phyloP scores from a whole-genome alignment of 2,113 vertebrate species.

The human region DNA sequence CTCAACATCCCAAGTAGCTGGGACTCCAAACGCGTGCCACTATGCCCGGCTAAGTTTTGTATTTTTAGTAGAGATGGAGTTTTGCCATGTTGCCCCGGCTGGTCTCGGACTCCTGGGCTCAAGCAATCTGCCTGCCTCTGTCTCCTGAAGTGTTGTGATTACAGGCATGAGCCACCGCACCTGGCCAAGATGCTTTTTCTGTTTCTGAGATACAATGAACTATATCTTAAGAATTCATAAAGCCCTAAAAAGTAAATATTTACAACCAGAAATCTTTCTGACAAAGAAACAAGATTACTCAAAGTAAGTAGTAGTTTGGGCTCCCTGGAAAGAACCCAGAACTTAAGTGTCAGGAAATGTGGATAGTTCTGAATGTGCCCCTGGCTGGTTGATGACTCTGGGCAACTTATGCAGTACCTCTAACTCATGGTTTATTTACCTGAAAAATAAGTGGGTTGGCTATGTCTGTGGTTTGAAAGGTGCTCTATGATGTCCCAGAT shows the following conservation, averaged over 20 bases:
- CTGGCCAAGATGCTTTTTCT: background rate
- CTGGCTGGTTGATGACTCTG: background rate
- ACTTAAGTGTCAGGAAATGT: background rate
- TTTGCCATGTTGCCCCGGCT: too few relatives aligned
- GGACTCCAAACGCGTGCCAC: too few relatives aligned
- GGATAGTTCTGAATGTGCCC: background rate
- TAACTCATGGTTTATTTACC: background rate
- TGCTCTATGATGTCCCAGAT: background rate
- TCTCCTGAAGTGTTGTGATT: too few relatives aligned
- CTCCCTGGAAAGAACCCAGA: background rate
- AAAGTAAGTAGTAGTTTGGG: background rate
- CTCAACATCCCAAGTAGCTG: too few relatives aligned
- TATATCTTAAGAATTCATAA: conserved; percentile 48
- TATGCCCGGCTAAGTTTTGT: too few relatives aligned
- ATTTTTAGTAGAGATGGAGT: too few relatives aligned
- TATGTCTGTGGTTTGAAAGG: background rate
- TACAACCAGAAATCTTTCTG: conserved; percentile 40
- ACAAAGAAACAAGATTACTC: background rate
- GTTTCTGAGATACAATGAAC: conserved; percentile 36
- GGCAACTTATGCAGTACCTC: background rate
- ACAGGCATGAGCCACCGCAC: too few relatives aligned
- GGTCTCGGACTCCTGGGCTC: too few relatives aligned
- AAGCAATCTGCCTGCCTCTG: too few relatives aligned
- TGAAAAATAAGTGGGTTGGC: background rate
- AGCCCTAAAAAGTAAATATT: conserved; percentile 32